Conservation (phyloP, 2,113 vertebrate species). For the Danio rerio region DNA sequence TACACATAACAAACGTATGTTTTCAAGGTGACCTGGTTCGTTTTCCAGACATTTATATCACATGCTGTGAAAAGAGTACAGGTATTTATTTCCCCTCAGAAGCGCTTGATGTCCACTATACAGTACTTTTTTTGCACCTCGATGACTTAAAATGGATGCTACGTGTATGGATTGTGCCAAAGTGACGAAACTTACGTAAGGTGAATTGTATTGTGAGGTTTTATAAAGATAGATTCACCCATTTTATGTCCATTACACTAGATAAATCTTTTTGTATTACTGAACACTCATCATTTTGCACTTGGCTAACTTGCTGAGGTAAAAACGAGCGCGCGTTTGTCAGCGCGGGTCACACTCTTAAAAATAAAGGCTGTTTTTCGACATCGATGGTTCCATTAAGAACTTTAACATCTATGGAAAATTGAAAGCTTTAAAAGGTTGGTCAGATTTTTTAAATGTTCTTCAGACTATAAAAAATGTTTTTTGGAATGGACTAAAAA, state of each 20-base stretch:
- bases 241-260: neutral
- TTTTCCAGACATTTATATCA: slow-evolving; percentile 51
- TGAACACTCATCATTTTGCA: slow-evolving; percentile 60
- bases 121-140: neutral
- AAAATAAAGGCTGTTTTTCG: no score
- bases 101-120: slow-evolving; percentile 19
- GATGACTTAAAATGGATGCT: neutral
- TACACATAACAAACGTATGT: slow-evolving; percentile 58
- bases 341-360: slow-evolving; percentile 21
- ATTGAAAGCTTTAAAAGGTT: no score
- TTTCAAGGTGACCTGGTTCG: slow-evolving; percentile 54
- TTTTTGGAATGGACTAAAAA: no score
- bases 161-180: neutral
- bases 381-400: no score
- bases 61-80: slow-evolving; percentile 49
- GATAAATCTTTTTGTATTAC: slow-evolving; percentile 54
- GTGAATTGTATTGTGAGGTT: slow-evolving; percentile 20
- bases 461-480: no score
- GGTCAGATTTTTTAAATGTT: no score
- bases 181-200: slow-evolving; percentile 2
- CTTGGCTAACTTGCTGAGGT: slow-evolving; percentile 66
- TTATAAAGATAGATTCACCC: slow-evolving; percentile 23
- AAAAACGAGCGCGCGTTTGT: slow-evolving; percentile 57
- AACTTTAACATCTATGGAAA: no score
- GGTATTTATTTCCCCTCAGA: neutral